Evolutionary conservation across 2,797 vertebrate genomes (phyloP).

Genomic region (Epinephelus awoara): DNA sequence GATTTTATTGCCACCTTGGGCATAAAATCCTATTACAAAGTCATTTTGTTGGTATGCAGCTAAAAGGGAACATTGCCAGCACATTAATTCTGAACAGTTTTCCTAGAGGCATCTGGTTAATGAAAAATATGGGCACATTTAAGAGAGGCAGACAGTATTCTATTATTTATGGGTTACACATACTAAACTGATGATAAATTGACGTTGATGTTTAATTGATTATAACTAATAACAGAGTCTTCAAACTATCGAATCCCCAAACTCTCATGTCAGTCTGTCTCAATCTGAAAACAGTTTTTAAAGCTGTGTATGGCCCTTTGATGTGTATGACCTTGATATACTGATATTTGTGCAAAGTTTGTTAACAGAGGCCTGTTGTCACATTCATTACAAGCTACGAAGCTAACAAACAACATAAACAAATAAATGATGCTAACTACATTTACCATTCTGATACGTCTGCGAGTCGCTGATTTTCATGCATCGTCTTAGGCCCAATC

Average conservation of each 20-base stretch:
- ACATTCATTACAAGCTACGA: no score
- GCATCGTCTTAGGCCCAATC: no score
- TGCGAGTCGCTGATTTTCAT: no score
- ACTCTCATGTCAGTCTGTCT: background rate
- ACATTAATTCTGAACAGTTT: constrained; percentile 58
- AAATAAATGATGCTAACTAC: no score
- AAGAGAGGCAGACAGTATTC: constrained; percentile 5
- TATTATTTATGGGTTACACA: constrained; percentile 35
- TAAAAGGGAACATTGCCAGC: constrained; percentile 49
- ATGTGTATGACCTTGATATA: no score
- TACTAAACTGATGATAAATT: constrained; percentile 26
- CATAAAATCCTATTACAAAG: constrained; percentile 64
- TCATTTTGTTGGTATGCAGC: constrained; percentile 49
- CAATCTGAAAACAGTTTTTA: background rate
- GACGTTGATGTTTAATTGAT: constrained; percentile 12
- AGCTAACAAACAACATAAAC: no score
- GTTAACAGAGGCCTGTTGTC: no score
- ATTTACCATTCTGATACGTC: no score
- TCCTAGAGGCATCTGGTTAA: constrained; percentile 57
- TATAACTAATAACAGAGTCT: background rate
- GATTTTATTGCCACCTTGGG: constrained; percentile 61
- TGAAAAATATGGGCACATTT: constrained; percentile 35
- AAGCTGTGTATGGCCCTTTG: no score
- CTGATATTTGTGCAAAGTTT: no score
- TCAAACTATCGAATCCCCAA: background rate